phyloP scores from a whole-genome alignment of 2,797 vertebrate genomes.

The Rhynchonycteris naso region DNA sequence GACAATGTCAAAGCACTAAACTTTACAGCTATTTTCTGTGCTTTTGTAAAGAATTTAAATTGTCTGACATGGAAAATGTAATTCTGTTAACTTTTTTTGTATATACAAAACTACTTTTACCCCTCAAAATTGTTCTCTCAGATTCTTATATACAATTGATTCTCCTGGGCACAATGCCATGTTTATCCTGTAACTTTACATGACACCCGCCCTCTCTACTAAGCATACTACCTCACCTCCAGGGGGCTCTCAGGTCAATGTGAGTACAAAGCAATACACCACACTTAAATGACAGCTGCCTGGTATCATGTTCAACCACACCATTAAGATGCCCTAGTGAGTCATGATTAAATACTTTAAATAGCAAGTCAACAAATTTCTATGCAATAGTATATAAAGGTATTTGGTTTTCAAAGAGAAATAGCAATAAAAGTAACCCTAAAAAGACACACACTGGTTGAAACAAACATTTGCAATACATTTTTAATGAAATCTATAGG shows the following conservation, averaged over 20 bases:
- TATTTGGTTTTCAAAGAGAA: conserved; percentile 16
- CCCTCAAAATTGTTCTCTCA: background rate
- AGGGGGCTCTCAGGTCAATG: background rate
- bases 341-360: background rate
- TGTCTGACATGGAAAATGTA: background rate
- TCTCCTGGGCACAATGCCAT: background rate
- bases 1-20: background rate
- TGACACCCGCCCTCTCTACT: background rate
- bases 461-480: background rate
- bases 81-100: background rate
- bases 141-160: background rate
- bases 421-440: background rate
- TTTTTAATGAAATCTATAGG: conserved; percentile 12
- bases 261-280: background rate
- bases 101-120: background rate
- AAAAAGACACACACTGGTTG: background rate
- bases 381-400: background rate
- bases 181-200: background rate
- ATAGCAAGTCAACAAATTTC: background rate
- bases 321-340: background rate
- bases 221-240: background rate
- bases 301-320: background rate
- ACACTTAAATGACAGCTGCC: background rate
- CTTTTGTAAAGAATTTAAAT: background rate
- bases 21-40: background rate